Evolutionary conservation across 2,797 vertebrate genomes (phyloP).

Genomic region (Pristis pectinata): DNA sequence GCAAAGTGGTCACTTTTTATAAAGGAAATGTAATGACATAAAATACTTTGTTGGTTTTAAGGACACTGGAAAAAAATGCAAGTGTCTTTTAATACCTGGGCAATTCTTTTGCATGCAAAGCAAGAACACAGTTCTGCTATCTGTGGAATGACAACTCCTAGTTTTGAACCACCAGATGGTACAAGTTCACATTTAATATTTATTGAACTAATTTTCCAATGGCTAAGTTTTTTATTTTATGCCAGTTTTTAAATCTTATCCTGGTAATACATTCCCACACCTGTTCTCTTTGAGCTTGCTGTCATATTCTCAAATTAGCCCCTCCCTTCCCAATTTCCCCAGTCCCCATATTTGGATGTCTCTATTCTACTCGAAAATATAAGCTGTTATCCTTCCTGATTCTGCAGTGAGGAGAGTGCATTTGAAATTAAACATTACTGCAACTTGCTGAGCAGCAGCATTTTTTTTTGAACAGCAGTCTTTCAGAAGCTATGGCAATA

Average conservation of each 20-base stretch:
- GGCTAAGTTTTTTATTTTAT: neutral
- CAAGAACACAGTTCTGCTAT: neutral
- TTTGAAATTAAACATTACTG: neutral
- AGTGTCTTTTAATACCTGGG: neutral
- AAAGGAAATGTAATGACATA: too few species aligned
- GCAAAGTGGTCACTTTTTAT: neutral
- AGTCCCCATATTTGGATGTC: too few species aligned
- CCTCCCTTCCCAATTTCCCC: neutral
- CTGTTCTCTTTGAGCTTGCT: neutral
- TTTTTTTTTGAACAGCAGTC: neutral
- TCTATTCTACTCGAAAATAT: neutral
- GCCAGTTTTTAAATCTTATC: too few species aligned
- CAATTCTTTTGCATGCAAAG: neutral
- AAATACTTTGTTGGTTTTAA: too few species aligned
- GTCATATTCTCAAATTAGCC: neutral
- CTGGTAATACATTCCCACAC: neutral
- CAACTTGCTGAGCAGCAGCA: neutral
- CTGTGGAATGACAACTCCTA: neutral
- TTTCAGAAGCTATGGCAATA: neutral
- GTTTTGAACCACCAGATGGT: neutral
- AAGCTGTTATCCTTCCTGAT: neutral
- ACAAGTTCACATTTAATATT: neutral
- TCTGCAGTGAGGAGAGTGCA: neutral
- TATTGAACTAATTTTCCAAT: neutral
- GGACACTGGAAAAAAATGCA: too few species aligned